These are phyloP conservation scores for Zaprionus obscuricornis DNA, from an alignment of 2,888 invertebrate genomes.

Conservation along the genomic window DNA sequence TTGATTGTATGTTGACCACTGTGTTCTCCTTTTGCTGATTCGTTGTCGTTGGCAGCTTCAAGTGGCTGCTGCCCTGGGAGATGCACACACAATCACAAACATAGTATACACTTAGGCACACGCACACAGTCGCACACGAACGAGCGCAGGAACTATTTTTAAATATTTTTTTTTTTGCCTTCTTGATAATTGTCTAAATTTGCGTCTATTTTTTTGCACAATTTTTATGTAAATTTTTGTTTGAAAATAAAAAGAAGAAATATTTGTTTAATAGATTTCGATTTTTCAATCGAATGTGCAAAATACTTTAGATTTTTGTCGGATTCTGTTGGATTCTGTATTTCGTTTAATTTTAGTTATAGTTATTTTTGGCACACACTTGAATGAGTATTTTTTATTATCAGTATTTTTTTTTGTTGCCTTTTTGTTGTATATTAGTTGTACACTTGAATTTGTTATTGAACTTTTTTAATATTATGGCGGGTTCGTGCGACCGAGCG, in stretches of 20 bases:
- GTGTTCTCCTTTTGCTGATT: slow-evolving; percentile 7
- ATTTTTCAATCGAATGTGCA: slow-evolving; percentile 35
- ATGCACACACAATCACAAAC: slow-evolving; percentile 9
- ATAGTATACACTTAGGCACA: slow-evolving; percentile 20
- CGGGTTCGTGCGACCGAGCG: slow-evolving; percentile 2
- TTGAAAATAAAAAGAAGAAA: slow-evolving; percentile 3
- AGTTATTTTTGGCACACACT: slow-evolving; percentile 64
- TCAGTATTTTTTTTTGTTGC: slow-evolving; percentile 4
- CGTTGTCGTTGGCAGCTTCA: slow-evolving; percentile 34
- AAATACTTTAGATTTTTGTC: slow-evolving; percentile 62
- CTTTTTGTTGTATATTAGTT: slow-evolving; percentile 12
- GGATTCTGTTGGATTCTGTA: not conserved
- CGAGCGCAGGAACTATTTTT: slow-evolving; percentile 74
- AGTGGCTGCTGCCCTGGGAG: slow-evolving; percentile 67
- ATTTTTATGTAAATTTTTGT: slow-evolving; percentile 18
- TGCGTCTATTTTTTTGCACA: slow-evolving; percentile 49
- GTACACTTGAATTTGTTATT: slow-evolving; percentile 40
- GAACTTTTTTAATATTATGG: slow-evolving; percentile 22
- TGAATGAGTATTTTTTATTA: slow-evolving; percentile 23
- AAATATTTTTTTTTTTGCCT: slow-evolving; percentile 55
- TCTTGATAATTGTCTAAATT: slow-evolving; percentile 45
- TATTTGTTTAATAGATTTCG: slow-evolving; percentile 22
- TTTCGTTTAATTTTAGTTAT: slow-evolving; percentile 59
- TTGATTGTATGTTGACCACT: slow-evolving; percentile 33
- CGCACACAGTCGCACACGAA: slow-evolving; percentile 14